A percentile compares a stretch with the other conserved stretches of the same genome.
Conservation (phyloP, 2,888 invertebrate species). For the Scaptomyza parva region DNA sequence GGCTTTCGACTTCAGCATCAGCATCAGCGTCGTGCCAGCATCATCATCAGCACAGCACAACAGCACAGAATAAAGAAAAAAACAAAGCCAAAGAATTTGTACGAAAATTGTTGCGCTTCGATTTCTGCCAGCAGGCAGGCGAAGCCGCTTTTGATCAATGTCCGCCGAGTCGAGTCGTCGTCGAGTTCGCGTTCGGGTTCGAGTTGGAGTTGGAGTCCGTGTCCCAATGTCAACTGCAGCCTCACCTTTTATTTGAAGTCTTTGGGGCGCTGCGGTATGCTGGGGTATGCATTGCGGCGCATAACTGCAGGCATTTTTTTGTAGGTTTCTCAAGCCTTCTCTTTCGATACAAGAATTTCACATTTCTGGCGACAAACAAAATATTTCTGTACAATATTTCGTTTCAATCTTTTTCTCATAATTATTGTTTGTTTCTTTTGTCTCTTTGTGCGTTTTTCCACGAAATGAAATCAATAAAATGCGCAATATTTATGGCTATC, state of each 20-base stretch:
- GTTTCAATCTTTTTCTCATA: slow-evolving; percentile 59
- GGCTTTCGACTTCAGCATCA: not conserved
- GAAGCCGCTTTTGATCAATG: slow-evolving; percentile 72
- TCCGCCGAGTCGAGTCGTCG: slow-evolving; percentile 42
- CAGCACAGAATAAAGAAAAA: slow-evolving; percentile 27
- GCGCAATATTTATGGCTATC: slow-evolving; percentile 51
- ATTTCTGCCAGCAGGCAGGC: slow-evolving; percentile 59
- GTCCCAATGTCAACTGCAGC: slow-evolving; percentile 76
- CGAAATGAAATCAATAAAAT: slow-evolving; percentile 75
- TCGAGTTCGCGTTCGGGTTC: not conserved
- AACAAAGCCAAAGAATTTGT: slow-evolving; percentile 75
- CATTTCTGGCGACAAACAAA: slow-evolving; percentile 74
- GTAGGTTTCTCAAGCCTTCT: slow-evolving; percentile 37
- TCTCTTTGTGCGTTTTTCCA: slow-evolving; percentile 25
- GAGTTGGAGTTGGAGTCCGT: slow-evolving; percentile 9
- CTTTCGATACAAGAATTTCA: slow-evolving; percentile 44
- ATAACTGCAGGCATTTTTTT: slow-evolving; percentile 73
- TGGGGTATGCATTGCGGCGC: slow-evolving; percentile 65
- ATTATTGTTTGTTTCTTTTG: slow-evolving; percentile 61
- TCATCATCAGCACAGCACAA: slow-evolving; percentile 30
- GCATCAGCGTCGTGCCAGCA: slow-evolving; percentile 45
- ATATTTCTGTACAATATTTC: slow-evolving; percentile 61
- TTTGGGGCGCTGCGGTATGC: slow-evolving; percentile 41
- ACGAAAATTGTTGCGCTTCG: slow-evolving; percentile 80
- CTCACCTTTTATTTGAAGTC: slow-evolving; percentile 54